Percentiles rank a stretch among this genome's conserved stretches.
These are phyloP conservation scores for Xiphorhynchus erythropygius DNA, from an alignment of 2,797 vertebrate genomes.

Conservation along the genomic window DNA sequence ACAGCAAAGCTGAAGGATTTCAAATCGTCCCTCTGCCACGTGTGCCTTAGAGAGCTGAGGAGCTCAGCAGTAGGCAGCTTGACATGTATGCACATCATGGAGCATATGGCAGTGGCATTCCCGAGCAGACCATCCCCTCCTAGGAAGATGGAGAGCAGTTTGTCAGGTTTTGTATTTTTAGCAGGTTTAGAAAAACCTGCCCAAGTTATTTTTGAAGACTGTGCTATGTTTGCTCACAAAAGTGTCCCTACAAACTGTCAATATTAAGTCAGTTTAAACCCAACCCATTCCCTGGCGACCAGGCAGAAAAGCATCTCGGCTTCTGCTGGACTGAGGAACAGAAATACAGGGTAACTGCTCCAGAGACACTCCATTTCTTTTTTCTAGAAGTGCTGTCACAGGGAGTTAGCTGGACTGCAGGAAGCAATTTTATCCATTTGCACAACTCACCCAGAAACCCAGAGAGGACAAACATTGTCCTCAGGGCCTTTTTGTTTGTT, in stretches of 20 bases:
- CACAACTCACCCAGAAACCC: background rate
- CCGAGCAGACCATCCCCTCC: background rate
- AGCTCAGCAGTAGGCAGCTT: accelerated
- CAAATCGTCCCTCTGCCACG: accelerated
- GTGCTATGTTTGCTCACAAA: background rate
- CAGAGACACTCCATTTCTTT: background rate
- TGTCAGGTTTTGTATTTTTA: slow-evolving; percentile 12
- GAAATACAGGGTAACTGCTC: accelerated
- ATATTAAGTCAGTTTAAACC: background rate
- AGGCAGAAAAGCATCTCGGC: background rate
- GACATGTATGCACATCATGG: accelerated
- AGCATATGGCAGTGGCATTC: background rate
- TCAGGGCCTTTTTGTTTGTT: background rate
- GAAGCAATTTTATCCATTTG: background rate
- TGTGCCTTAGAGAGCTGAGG: background rate
- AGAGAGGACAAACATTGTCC: background rate
- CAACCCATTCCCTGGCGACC: background rate
- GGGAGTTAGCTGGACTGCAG: background rate
- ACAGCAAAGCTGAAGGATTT: background rate
- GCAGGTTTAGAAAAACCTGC: slow-evolving; percentile 17
- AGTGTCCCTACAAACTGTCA: background rate
- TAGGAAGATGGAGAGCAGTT: background rate
- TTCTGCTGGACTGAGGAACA: background rate
- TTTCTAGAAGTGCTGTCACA: background rate
- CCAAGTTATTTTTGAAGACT: slow-evolving; percentile 24